A percentile compares a stretch with the other conserved stretches of the same genome.
Evolutionary conservation across 2,888 invertebrate species (phyloP).

Genomic region (Phania funesta): DNA sequence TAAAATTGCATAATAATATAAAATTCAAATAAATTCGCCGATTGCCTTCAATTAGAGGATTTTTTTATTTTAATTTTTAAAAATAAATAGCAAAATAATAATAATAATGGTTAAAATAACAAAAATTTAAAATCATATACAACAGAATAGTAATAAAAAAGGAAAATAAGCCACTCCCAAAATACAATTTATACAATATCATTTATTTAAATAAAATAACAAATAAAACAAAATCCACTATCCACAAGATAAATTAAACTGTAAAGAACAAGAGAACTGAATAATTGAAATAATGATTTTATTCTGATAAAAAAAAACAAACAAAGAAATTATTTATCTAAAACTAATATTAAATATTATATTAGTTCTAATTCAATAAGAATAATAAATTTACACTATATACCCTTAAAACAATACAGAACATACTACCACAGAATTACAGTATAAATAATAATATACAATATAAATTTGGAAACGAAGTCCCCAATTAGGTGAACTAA

Average conservation of each 20-base stretch:
- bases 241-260: conserved; percentile 36
- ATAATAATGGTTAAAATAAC: conserved; percentile 56
- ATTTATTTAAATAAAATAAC: conserved; percentile 49
- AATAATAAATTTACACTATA: conserved; percentile 66
- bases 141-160: conserved; percentile 38
- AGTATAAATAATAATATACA: conserved; percentile 43
- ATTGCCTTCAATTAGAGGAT: conserved; percentile 81
- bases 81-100: conserved; percentile 71
- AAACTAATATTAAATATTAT: conserved; percentile 48
- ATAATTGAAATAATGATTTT: conserved; percentile 67
- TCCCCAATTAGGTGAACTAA: conserved; percentile 65
- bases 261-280: conserved; percentile 66
- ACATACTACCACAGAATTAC: conserved; percentile 61
- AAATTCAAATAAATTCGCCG: conserved; percentile 80
- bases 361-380: conserved; percentile 59
- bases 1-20: conserved; percentile 76
- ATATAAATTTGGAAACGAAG: conserved; percentile 25
- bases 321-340: conserved; percentile 56
- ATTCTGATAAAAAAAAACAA: conserved; percentile 58
- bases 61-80: conserved; percentile 77
- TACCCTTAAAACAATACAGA: conserved; percentile 44
- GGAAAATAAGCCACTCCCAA: conserved; percentile 49
- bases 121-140: conserved; percentile 57
- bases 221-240: conserved; percentile 55
- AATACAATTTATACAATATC: conserved; percentile 67